These are phyloP conservation scores for Etheostoma perlongum DNA, from an alignment of 2,797 vertebrate species.

Conservation along the genomic window DNA sequence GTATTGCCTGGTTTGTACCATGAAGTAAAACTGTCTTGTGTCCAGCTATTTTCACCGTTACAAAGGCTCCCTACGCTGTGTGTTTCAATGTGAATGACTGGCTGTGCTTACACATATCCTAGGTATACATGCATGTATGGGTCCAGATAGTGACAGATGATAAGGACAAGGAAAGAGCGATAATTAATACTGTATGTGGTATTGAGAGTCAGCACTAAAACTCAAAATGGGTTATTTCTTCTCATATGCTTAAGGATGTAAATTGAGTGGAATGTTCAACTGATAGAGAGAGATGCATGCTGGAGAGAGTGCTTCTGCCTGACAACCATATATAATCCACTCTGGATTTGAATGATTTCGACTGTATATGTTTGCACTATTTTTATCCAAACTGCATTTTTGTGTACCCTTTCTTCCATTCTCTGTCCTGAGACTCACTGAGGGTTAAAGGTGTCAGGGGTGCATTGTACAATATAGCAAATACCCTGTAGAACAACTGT, in stretches of 20 bases:
- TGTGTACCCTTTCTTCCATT: background rate
- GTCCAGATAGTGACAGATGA: background rate
- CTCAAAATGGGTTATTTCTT: background rate
- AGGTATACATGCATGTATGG: background rate
- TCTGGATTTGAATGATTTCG: background rate
- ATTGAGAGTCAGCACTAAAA: background rate
- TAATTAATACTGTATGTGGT: background rate
- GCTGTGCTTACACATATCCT: background rate
- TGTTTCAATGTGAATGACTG: background rate
- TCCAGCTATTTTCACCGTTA: background rate
- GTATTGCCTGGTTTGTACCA: background rate
- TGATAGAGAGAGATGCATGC: slow-evolving; percentile 8
- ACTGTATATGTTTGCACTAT: background rate
- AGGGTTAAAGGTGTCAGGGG: background rate
- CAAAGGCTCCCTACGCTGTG: background rate
- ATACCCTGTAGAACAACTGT: background rate
- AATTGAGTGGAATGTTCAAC: slow-evolving; percentile 14
- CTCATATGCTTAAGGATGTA: background rate
- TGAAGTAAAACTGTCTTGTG: background rate
- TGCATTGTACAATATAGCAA: background rate
- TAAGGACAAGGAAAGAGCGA: background rate
- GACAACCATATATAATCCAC: slow-evolving; percentile 5
- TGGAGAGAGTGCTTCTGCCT: slow-evolving; percentile 12
- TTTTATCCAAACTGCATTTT: background rate
- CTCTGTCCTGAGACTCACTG: background rate